These are phyloP conservation scores for Drosophila robusta DNA, from an alignment of 2,888 invertebrate genomes.

Conservation along the genomic window DNA sequence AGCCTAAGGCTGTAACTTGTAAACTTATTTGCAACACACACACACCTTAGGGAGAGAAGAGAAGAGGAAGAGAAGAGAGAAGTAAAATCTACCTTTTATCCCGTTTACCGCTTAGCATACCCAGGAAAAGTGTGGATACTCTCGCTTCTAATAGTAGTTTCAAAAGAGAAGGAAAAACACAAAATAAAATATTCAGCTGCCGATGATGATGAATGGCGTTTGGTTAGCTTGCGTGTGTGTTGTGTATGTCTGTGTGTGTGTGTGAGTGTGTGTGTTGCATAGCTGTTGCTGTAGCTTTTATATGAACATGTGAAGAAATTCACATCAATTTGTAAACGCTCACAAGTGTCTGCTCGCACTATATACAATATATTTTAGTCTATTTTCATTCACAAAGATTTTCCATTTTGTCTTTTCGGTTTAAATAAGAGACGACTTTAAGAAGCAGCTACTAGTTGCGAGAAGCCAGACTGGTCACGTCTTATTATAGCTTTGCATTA, in stretches of 20 bases:
- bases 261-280: constrained; percentile 10
- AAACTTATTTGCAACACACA: constrained; percentile 62
- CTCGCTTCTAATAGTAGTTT: constrained; percentile 47
- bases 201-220: constrained; percentile 76
- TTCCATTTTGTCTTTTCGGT: background rate
- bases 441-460: constrained; percentile 7
- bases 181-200: constrained; percentile 69
- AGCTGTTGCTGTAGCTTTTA: constrained; percentile 36
- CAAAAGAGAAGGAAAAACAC: constrained; percentile 5
- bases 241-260: constrained; percentile 8
- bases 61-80: too few species aligned
- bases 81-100: constrained; percentile 60
- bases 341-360: constrained; percentile 17
- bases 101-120: constrained; percentile 51
- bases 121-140: constrained; percentile 45
- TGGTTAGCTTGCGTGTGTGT: constrained; percentile 44
- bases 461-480: constrained; percentile 69
- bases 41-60: background rate
- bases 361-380: constrained; percentile 28
- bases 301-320: constrained; percentile 76
- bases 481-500: constrained; percentile 71
- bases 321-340: constrained; percentile 73
- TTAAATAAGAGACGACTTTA: constrained; percentile 46
- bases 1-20: constrained; percentile 74
- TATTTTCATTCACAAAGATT: constrained; percentile 29